Evolutionary conservation across 2,797 vertebrate genomes (phyloP), one percentile per base, ranked within the genome.

Genomic region (Yasuhikotakia modesta): DNA sequence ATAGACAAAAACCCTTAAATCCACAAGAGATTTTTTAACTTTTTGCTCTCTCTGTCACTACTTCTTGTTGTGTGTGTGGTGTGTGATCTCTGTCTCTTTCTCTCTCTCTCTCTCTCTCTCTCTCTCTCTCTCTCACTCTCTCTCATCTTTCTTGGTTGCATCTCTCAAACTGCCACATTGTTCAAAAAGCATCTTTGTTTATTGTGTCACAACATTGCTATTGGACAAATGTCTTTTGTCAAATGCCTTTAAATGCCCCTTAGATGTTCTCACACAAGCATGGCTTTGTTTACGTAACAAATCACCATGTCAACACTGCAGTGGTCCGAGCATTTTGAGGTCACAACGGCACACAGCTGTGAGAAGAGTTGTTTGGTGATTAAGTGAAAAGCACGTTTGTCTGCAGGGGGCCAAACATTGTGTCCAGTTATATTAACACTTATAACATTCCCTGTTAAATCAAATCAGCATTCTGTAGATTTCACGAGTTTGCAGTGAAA

Each of bases 351-450:
- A 64, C 63, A 66, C 77, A 76, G 79, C 86, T 80, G 79, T 84
- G 58, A 76, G 80, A 39, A 39, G 35, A 86, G 78, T 48, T 55
- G 7, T 69, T n/a, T 83, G 80, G 80, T 91, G 88, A 90, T 87
- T 89, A 87, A 90, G 79, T 84, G 85, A 90, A 87, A 85, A 82
- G 68, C 73, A 85, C 65, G 82, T 76, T 76, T 27, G 76, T 87
- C 79, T 74, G 74, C 81, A 17, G 65, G 78, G 39, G 88, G 82
- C 79, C 79, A 74, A 24, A 79, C 53, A 65, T 52, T 7, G 63
- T 78, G 66, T 78, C 46, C 70, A 83, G 82, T 67, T 86, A 76
- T 87, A 81, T 90, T 89, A 87, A 86, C 81, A 86, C 78, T 83
- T 78, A 80, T 86, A 86, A 85, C 84, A 84, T 87, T 85, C 85